Percentiles rank a stretch among this genome's conserved stretches.
Conservation (phyloP, 2,797 vertebrate genomes). For the Percopsis omiscomaycus region DNA sequence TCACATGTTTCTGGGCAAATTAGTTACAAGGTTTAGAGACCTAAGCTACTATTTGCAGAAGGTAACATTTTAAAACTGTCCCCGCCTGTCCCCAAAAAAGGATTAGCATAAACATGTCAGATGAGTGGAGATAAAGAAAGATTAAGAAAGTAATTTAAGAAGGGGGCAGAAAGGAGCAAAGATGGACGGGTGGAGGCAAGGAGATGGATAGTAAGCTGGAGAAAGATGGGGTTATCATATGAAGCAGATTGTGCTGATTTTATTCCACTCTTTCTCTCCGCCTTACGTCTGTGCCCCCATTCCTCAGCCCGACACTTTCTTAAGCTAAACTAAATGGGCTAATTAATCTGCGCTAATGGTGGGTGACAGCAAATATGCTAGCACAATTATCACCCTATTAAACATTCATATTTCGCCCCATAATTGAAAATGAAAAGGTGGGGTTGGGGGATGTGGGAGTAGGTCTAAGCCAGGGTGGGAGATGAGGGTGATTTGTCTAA, state of each 20-base stretch:
- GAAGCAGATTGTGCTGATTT: constrained; percentile 77
- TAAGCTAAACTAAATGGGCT: constrained; percentile 83
- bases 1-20: no score
- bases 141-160: constrained; percentile 33
- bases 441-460: constrained; percentile 54
- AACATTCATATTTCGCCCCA: constrained; percentile 79
- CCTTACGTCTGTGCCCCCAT: constrained; percentile 71
- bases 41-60: no score
- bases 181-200: constrained; percentile 11
- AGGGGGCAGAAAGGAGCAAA: constrained; percentile 17
- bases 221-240: constrained; percentile 62
- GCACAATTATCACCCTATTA: constrained; percentile 84
- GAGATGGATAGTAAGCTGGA: constrained; percentile 38
- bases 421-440: constrained; percentile 79
- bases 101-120: constrained; percentile 30
- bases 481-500: constrained; percentile 60
- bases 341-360: constrained; percentile 84
- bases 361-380: constrained; percentile 85
- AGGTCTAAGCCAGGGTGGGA: constrained; percentile 44
- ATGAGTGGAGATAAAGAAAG: constrained; percentile 39
- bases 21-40: no score
- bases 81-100: constrained; percentile 7
- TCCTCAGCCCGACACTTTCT: constrained; percentile 79
- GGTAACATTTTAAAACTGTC: no score
- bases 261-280: constrained; percentile 49